Evolutionary conservation across 2,797 vertebrate species (phyloP).

Genomic region (Lates japonicus): DNA sequence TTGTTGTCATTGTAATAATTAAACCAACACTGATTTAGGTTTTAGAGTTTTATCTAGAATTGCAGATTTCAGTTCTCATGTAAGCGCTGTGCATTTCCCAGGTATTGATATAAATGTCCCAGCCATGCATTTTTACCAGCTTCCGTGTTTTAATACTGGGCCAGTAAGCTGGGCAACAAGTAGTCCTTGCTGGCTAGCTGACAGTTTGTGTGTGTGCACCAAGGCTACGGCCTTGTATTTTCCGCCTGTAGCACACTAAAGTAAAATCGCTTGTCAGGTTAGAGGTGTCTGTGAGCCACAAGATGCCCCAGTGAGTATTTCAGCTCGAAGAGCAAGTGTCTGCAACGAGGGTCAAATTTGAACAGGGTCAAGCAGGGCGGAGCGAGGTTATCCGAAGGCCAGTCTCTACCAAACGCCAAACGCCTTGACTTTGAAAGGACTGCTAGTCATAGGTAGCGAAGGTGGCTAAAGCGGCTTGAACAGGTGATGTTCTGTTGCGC

Average conservation of each 20-base stretch:
- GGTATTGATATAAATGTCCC: constrained; percentile 48
- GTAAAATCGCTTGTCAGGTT: constrained; percentile 99
- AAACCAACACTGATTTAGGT: constrained; percentile 9
- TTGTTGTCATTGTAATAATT: constrained; percentile 39
- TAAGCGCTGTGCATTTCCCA: constrained; percentile 35
- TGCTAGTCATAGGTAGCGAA: constrained; percentile 75
- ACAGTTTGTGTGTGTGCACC: constrained; percentile 87
- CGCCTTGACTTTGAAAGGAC: constrained; percentile 85
- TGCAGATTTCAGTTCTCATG: constrained; percentile 14
- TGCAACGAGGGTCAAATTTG: constrained; percentile 99
- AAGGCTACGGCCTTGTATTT: constrained; percentile 97
- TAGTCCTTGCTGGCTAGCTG: constrained; percentile 91
- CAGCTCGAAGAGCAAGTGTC: constrained; percentile 99
- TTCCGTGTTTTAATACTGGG: constrained; percentile 54
- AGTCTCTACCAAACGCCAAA: constrained; percentile 91
- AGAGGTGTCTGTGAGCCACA: constrained; percentile 99
- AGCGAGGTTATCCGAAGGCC: constrained; percentile 96
- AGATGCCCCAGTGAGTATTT: constrained; percentile 99
- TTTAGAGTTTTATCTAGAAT: not conserved
- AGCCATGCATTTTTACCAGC: constrained; percentile 22
- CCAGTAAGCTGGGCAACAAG: constrained; percentile 89
- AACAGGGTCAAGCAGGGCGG: constrained; percentile 99
- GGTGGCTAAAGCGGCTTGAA: constrained; percentile 90
- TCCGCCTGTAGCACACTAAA: constrained; percentile 99
- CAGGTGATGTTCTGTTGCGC: constrained; percentile 98